These are phyloP conservation scores for Cyphomyrus discorhynchus DNA, from an alignment of 2,113 vertebrate species.

Conservation along the genomic window DNA sequence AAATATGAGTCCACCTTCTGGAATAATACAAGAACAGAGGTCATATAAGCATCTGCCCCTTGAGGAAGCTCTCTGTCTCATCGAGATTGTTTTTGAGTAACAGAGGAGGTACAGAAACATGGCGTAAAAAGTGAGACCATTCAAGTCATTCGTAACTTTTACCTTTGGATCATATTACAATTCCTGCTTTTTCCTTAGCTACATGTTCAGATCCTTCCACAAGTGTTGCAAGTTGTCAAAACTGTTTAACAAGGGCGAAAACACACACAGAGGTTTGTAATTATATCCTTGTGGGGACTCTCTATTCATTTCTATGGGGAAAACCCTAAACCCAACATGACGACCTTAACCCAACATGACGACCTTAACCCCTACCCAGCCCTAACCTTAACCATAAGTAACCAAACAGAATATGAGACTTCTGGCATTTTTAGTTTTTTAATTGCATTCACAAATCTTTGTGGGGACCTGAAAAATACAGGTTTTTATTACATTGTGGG, in stretches of 20 bases:
- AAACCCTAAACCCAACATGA: too few relatives aligned
- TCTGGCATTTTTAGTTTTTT: too few relatives aligned
- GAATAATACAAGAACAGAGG: background rate
- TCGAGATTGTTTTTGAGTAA: background rate
- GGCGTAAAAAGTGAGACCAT: background rate
- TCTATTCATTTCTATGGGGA: too few relatives aligned
- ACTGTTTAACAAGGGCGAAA: background rate
- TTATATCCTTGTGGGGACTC: too few relatives aligned
- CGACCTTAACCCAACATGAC: too few relatives aligned
- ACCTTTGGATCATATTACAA: background rate
- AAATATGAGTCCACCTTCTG: background rate
- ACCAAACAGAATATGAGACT: too few relatives aligned
- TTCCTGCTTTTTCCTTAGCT: background rate
- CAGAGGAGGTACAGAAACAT: background rate
- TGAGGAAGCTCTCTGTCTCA: background rate
- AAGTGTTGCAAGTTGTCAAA: background rate
- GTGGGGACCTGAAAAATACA: too few relatives aligned
- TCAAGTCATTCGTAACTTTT: background rate
- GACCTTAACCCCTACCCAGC: too few relatives aligned
- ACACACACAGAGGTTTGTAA: background rate
- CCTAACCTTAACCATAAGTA: too few relatives aligned
- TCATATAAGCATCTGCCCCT: background rate
- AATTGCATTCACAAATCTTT: too few relatives aligned
- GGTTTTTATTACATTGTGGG: too few relatives aligned
- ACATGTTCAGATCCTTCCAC: background rate